Percentiles rank a stretch among this genome's conserved stretches.
phyloP scores from a whole-genome alignment of 92 coral and sea anemone species.

The Scolanthus callimorphus region DNA sequence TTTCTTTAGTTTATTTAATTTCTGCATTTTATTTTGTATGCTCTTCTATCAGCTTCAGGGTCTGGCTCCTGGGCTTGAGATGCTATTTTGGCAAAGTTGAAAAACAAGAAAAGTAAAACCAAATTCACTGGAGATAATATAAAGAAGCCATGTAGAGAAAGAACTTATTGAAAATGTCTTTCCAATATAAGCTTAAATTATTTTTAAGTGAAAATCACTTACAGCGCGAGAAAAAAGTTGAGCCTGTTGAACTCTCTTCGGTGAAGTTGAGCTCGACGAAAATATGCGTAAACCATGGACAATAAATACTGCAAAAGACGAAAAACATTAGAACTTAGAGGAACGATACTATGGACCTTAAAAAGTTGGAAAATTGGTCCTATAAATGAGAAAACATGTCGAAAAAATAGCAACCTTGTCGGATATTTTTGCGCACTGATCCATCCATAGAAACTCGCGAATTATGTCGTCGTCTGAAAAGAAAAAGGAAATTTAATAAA shows the following conservation, averaged over 20 bases:
- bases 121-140: too few relatives aligned
- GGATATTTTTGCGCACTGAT: constrained; percentile 91
- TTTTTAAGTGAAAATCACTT: constrained; percentile 61
- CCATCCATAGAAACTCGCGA: constrained; percentile 99
- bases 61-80: too few relatives aligned
- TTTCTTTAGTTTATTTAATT: too few relatives aligned
- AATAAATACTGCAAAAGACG: constrained; percentile 69
- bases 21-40: too few relatives aligned
- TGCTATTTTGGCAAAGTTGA: too few relatives aligned
- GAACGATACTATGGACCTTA: not conserved
- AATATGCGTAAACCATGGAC: constrained; percentile 97
- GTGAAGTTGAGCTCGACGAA: constrained; percentile 88
- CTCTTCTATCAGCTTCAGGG: too few relatives aligned
- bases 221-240: constrained; percentile 97
- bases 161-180: too few relatives aligned
- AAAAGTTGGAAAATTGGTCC: not conserved
- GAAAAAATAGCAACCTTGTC: too few relatives aligned
- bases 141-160: too few relatives aligned
- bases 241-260: constrained; percentile 88
- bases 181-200: too few relatives aligned
- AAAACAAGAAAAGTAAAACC: too few relatives aligned
- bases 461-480: constrained; percentile 89
- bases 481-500: not conserved
- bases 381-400: not conserved
- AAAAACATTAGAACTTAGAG: too few relatives aligned